Base-by-base conservation (phyloP, 2,113 vertebrate genomes). In the Platichthys stellatus region DNA sequence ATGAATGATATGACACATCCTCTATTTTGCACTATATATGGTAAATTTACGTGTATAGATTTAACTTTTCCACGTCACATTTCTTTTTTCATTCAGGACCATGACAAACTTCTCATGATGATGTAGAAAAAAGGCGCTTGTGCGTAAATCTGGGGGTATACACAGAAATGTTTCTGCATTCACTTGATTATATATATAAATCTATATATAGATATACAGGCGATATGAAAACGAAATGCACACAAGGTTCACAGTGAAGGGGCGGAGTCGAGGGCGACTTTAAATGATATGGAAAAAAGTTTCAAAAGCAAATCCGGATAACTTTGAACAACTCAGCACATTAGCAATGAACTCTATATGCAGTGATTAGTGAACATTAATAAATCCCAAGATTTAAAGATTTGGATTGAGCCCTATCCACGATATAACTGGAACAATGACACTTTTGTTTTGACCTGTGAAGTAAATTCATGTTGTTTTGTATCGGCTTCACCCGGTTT, bases 331-430 rank as follows among this genome's bases (percentile, higher is more conserved):
- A 40, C 35, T 78, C 31, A 2, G 24, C 65, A 73, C 58, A 76
- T 31, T 24, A 78, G 62, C 28, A n/a, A 10, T 23, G n/a, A 43
- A 15, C 3, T 49, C 76, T 75, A 40, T 40, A 38, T 64, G 24
- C 78, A 43, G 54, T 62, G 59, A 72, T 56, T 78, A 78, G 49
- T 47, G 15, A 54, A 63, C 23, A 40, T 63, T 67, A 51, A 79
- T 3, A 59, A 82, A 63, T 74, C 2, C 49, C 47, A 43, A 59
- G 69, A 57, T 45, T 70, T 47, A 14, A 64, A 51, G 63, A 54
- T 63, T 9, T 23, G 31, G 47, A 74, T 13, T 70, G 24, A 65
- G 61, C 35, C 62, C n/a, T 31, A 24, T 20, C 47, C 40, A 40
- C 40, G 4, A 57, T 18, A 20, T 10, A 53, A 35, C 35, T 1